phyloP scores from a whole-genome alignment of 2,888 invertebrate genomes.

The Ormyrus nitidulus region DNA sequence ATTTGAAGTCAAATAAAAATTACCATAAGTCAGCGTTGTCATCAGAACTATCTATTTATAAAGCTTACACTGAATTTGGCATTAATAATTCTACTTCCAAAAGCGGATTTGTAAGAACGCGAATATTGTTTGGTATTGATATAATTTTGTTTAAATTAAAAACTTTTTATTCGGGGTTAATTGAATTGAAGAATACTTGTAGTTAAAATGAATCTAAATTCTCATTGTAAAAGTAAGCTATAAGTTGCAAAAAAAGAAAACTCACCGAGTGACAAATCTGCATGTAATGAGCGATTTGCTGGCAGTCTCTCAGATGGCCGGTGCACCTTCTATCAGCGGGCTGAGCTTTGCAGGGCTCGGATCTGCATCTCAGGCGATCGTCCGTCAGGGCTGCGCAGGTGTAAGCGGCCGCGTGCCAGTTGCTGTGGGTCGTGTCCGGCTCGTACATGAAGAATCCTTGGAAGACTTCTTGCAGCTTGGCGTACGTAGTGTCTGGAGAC shows the following conservation, averaged over 20 bases:
- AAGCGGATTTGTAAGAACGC: too few species aligned
- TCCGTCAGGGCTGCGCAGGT: neutral
- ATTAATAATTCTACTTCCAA: too few species aligned
- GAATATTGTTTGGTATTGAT: too few species aligned
- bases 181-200: neutral
- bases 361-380: slow-evolving; percentile 28
- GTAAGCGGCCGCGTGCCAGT: neutral
- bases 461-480: slow-evolving; percentile 19
- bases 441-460: slow-evolving; percentile 32
- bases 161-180: neutral
- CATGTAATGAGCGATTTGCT: slow-evolving; percentile 77
- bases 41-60: too few species aligned
- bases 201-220: neutral
- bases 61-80: too few species aligned
- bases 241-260: slow-evolving; percentile 54
- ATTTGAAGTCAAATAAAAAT: neutral
- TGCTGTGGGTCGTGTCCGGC: slow-evolving; percentile 1
- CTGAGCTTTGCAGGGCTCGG: neutral
- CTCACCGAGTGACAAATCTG: slow-evolving; percentile 88
- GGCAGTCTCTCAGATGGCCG: slow-evolving; percentile 22
- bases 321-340: slow-evolving; percentile 24
- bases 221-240: neutral
- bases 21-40: too few species aligned
- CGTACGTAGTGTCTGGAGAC: slow-evolving; percentile 20
- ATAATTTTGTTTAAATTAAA: neutral